These are phyloP conservation scores for Lithophane ornitopus DNA, from an alignment of 2,888 invertebrate species.

Conservation along the genomic window DNA sequence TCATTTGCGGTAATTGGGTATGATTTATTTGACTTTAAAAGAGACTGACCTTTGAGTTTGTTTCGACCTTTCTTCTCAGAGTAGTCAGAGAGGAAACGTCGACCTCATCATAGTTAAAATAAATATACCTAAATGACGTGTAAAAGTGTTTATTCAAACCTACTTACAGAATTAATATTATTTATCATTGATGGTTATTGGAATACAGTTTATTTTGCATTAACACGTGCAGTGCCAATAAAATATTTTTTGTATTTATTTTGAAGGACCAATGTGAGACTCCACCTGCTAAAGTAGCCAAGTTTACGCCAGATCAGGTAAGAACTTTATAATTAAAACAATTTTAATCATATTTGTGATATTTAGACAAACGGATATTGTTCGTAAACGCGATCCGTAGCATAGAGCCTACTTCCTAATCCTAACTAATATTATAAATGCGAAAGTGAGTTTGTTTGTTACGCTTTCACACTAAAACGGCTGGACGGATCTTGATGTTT, in stretches of 20 bases:
- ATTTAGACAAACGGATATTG: too few relatives aligned
- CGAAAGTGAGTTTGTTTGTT: too few relatives aligned
- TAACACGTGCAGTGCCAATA: background rate
- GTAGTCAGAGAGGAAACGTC: background rate
- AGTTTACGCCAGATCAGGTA: constrained; percentile 80
- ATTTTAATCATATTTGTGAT: too few relatives aligned
- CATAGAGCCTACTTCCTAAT: too few relatives aligned
- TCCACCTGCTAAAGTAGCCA: constrained; percentile 84
- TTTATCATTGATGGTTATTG: background rate
- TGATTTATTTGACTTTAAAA: background rate
- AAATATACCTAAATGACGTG: too few relatives aligned
- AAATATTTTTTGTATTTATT: background rate
- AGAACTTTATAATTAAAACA: constrained; percentile 13
- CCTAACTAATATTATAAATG: too few relatives aligned
- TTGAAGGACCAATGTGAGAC: constrained; percentile 82
- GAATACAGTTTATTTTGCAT: background rate
- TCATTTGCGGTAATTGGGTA: background rate
- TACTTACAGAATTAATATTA: background rate
- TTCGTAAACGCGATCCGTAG: too few relatives aligned
- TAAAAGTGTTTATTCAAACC: background rate
- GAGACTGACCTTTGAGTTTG: background rate
- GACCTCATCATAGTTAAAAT: background rate
- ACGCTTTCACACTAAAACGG: too few relatives aligned
- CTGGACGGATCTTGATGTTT: too few relatives aligned
- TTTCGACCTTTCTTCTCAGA: background rate